Evolutionary conservation across 2,113 vertebrate species (phyloP).

Genomic region (Blennius ocellaris): DNA sequence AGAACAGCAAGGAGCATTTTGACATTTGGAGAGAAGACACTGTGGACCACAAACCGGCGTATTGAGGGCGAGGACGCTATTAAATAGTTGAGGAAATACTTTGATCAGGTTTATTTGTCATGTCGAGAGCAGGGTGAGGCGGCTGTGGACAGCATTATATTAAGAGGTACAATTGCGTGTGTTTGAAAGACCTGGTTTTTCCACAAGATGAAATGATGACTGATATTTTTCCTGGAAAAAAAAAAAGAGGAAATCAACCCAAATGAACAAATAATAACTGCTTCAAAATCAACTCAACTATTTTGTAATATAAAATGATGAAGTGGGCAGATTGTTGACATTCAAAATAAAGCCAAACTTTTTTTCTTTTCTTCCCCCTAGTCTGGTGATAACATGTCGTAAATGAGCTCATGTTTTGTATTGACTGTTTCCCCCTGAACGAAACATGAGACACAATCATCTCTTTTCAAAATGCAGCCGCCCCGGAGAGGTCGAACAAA

Average conservation of each 20-base stretch:
- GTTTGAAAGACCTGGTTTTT: constrained; percentile 5
- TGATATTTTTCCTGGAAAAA: constrained; percentile 15
- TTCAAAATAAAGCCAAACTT: background rate
- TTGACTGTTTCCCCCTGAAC: constrained; percentile 6
- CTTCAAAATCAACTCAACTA: background rate
- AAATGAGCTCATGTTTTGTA: constrained; percentile 28
- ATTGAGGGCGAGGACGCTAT: background rate
- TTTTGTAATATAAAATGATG: background rate
- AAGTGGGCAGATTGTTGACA: constrained; percentile 7
- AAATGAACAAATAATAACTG: background rate
- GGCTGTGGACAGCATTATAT: background rate
- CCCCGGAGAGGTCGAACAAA: constrained; percentile 45
- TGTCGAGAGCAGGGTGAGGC: background rate
- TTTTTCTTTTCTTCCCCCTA: constrained; percentile 34
- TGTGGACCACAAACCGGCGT: background rate
- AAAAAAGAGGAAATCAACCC: background rate
- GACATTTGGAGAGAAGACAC: background rate
- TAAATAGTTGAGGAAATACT: background rate
- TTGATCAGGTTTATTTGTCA: background rate
- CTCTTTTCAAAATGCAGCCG: constrained; percentile 31
- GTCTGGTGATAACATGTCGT: constrained; percentile 14
- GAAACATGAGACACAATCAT: constrained; percentile 56
- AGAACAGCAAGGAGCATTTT: background rate
- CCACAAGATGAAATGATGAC: background rate
- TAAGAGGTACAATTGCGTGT: background rate